Evolutionary conservation across 2,797 vertebrate genomes (phyloP).

Genomic region (Kryptopterus vitreolus): DNA sequence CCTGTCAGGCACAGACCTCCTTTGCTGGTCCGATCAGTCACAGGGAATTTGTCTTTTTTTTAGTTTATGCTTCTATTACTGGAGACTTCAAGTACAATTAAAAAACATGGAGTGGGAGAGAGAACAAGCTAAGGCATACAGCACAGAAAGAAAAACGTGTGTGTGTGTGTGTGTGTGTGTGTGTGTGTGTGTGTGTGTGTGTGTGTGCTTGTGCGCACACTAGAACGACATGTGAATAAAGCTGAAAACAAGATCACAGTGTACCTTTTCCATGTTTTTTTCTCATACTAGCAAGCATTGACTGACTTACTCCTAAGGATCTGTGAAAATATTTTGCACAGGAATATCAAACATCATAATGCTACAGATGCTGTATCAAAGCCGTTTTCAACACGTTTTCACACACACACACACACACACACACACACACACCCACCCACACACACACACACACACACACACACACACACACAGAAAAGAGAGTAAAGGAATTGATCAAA

Average conservation of each 20-base stretch:
- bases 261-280: not conserved
- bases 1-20: no score
- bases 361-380: not conserved
- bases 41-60: no score
- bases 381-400: not conserved
- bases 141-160: not conserved
- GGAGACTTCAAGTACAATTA: not conserved
- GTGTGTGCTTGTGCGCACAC: not conserved
- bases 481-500: conserved; percentile 1
- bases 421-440: no score
- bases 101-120: not conserved
- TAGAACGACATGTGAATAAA: not conserved
- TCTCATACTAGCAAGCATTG: not conserved
- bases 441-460: no score
- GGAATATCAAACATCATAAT: not conserved
- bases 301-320: not conserved
- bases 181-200: not conserved
- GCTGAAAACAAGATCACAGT: not conserved
- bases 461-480: not conserved
- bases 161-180: not conserved
- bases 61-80: not conserved
- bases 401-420: no score
- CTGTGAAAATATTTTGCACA: not conserved
- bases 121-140: not conserved
- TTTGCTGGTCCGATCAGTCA: no score